Base-by-base conservation (phyloP, 2,797 vertebrate species). In the Hyperoplus immaculatus region DNA sequence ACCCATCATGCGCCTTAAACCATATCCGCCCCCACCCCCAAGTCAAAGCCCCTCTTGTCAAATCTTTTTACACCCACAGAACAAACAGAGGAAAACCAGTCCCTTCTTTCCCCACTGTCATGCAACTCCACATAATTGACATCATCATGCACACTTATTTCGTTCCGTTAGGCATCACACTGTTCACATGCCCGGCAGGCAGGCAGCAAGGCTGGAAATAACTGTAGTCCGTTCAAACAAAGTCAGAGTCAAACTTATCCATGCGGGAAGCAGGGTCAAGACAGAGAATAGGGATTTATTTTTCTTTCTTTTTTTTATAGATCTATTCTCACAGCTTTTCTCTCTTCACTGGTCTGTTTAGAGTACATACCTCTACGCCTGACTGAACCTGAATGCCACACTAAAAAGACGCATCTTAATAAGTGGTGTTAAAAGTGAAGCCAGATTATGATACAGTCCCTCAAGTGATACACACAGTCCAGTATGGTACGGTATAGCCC, bases 81-180 rank as follows among this genome's bases (percentile, higher is more conserved):
- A 75, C 75, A 87, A 82, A 91, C 70, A 82, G 80, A 83, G 29
- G 29, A 29, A 29, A 85, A 87, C 81, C 83, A 73, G 77, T 81
- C 42, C 50, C 56, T 82, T 63, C 29, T 29, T 29, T 29, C 29
- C 81, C 76, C 75, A 55, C 78, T 88, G 78, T 89, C 95, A 94
- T 95, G 94, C 95, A 93, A 70, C 83, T 77, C 76, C 73, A 78
- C 74, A 60, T 83, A 76, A 86, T 64, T 82, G 72, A 86, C 76
- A 85, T 72, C 76, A 85, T 72, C 92, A 93, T 95, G 93, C 94
- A 90, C 80, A 81, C 75, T 78, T 70, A 68, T 85, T 29, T 78
- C n/a, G 66, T 73, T 84, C 57, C 47, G 51, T 83, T 78, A 74
- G 77, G 72, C 78, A 78, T 29, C 57, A 72, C 71, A 64, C 56